Evolutionary conservation across 1,140 invertebrate genomes (phyloP).

Genomic region (Panagrolaimus sp.): DNA sequence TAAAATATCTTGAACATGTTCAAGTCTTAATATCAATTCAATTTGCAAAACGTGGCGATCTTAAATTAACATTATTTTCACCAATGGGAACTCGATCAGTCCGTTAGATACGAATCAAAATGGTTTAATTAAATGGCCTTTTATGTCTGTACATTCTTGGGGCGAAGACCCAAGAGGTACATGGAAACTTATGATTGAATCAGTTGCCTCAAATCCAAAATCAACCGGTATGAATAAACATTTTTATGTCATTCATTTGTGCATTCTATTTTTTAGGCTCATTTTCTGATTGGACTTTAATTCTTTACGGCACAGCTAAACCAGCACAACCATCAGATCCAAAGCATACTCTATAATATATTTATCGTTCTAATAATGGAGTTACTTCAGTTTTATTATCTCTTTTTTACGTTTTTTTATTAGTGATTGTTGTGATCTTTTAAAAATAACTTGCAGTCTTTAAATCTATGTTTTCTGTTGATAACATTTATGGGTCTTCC

Average conservation of each 20-base stretch:
- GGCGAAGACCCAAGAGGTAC: constrained; percentile 72
- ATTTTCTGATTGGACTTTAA: constrained; percentile 52
- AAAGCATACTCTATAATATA: not conserved
- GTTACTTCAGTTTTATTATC: too few relatives aligned
- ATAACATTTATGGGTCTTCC: too few relatives aligned
- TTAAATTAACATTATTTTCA: constrained; percentile 52
- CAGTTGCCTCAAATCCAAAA: constrained; percentile 48
- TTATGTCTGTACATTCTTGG: constrained; percentile 85
- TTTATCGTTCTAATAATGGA: too few relatives aligned
- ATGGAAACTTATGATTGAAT: constrained; percentile 67
- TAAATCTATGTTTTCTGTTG: too few relatives aligned
- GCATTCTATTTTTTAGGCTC: constrained; percentile 27
- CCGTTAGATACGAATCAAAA: constrained; percentile 66
- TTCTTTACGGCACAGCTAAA: constrained; percentile 53
- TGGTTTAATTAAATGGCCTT: constrained; percentile 76
- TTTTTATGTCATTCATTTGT: too few relatives aligned
- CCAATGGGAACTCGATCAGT: constrained; percentile 49
- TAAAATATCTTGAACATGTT: constrained; percentile 82
- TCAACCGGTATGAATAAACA: constrained; percentile 44
- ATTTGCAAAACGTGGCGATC: constrained; percentile 72
- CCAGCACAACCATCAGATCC: constrained; percentile 54
- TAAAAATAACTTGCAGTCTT: too few relatives aligned
- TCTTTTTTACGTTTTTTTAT: too few relatives aligned
- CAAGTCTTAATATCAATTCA: constrained; percentile 80
- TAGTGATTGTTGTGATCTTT: too few relatives aligned